Conservation (phyloP, 2,888 invertebrate genomes). For the Fragum sueziense region DNA sequence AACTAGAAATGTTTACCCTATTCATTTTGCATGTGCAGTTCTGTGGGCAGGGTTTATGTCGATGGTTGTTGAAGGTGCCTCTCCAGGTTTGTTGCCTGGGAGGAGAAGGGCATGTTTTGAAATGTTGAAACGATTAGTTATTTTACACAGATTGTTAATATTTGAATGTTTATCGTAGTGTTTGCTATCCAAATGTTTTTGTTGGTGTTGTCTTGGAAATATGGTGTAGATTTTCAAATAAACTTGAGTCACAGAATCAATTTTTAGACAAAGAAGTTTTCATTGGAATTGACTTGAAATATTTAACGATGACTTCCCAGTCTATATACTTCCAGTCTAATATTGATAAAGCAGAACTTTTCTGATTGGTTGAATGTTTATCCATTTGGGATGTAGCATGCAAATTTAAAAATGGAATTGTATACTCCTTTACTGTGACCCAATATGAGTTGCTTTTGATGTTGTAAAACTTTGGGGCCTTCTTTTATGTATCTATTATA, state of each 20-base stretch:
- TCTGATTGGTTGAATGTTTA: too few species aligned
- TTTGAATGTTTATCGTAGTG: constrained; percentile 26
- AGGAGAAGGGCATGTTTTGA: constrained; percentile 29
- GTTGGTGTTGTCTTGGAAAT: constrained; percentile 6
- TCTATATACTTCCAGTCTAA: too few species aligned
- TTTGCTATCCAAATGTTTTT: constrained; percentile 10
- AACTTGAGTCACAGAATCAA: constrained; percentile 7
- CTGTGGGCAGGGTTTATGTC: neutral
- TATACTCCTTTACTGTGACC: constrained; percentile 7
- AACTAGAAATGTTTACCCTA: too few species aligned
- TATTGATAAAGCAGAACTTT: too few species aligned
- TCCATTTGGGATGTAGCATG: neutral
- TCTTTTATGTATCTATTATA: constrained; percentile 11
- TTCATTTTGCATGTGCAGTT: too few species aligned
- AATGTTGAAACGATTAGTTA: constrained; percentile 7
- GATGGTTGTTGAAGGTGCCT: constrained; percentile 13
- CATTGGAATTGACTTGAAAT: too few species aligned
- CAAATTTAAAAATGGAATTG: neutral
- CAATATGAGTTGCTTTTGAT: constrained; percentile 37
- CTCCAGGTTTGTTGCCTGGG: neutral
- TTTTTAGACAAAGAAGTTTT: too few species aligned
- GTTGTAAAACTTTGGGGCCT: constrained; percentile 53
- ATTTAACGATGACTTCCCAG: too few species aligned
- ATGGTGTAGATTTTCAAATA: neutral
- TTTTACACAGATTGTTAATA: constrained; percentile 25